These are phyloP conservation scores for Melitaea cinxia DNA, from an alignment of 1,140 invertebrate species.

Conservation along the genomic window DNA sequence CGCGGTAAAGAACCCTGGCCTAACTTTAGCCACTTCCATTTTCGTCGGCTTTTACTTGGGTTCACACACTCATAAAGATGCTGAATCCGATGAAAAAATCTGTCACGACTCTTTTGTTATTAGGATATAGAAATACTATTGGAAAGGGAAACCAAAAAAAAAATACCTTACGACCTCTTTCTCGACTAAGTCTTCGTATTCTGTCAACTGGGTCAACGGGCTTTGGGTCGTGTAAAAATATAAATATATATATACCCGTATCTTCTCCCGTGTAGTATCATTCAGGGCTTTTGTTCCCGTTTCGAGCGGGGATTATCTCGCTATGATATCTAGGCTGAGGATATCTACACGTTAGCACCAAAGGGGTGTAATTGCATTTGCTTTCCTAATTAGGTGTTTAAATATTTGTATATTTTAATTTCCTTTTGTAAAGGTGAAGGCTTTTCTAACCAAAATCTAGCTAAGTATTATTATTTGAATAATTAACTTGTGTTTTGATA, in stretches of 20 bases:
- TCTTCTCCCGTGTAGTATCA: slow-evolving; percentile 11
- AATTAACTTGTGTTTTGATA: too few species aligned
- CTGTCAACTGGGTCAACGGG: slow-evolving; percentile 33
- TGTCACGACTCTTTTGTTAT: too few species aligned
- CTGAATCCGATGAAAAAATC: too few species aligned
- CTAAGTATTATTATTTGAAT: too few species aligned
- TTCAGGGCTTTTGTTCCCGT: slow-evolving; percentile 26
- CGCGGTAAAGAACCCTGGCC: too few species aligned
- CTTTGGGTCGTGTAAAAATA: slow-evolving; percentile 31
- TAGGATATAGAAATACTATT: background rate
- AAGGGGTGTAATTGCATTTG: too few species aligned
- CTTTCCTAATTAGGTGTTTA: background rate
- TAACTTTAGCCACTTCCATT: too few species aligned
- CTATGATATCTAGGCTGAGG: slow-evolving; percentile 11
- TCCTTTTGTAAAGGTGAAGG: too few species aligned
- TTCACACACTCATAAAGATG: too few species aligned
- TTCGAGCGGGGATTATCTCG: slow-evolving; percentile 20
- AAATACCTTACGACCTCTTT: slow-evolving; percentile 1
- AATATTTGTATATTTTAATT: too few species aligned
- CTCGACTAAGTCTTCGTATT: slow-evolving; percentile 20
- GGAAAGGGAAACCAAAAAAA: background rate
- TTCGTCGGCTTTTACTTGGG: too few species aligned
- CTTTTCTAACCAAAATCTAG: too few species aligned
- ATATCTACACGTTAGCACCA: slow-evolving; percentile 3
- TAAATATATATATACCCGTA: slow-evolving; percentile 17